Percentiles rank a stretch among this genome's conserved stretches.
These are phyloP conservation scores for Lepidostoma basale DNA, from an alignment of 1,140 invertebrate genomes.

Conservation along the genomic window DNA sequence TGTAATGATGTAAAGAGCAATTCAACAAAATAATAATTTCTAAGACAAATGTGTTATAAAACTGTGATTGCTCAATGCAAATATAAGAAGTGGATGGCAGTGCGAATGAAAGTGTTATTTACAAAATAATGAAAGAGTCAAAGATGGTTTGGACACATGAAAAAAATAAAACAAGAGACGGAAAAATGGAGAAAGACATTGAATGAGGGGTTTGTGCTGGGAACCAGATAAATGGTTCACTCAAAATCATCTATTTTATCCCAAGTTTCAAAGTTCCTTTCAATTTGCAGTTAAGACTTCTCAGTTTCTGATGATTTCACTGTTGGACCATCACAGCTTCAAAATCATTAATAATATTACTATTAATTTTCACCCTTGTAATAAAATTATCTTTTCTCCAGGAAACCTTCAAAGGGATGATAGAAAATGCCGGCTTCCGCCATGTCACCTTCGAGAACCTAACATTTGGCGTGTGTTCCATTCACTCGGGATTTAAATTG, in stretches of 20 bases:
- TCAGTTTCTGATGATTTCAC: background rate
- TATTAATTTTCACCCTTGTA: background rate
- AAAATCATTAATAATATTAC: background rate
- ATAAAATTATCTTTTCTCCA: conserved; percentile 50
- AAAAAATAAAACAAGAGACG: no score
- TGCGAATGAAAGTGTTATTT: no score
- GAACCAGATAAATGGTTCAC: background rate
- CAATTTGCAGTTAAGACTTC: background rate
- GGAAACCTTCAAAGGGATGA: conserved; percentile 89
- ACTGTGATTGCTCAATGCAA: background rate
- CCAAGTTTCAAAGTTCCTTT: background rate
- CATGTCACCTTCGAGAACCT: conserved; percentile 89
- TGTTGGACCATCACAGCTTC: background rate
- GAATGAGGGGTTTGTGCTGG: background rate
- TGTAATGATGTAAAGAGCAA: no score
- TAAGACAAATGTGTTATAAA: background rate
- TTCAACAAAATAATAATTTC: no score
- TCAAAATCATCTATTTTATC: background rate
- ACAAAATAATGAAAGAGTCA: no score
- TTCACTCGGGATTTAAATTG: conserved; percentile 93
- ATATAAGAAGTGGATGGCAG: background rate
- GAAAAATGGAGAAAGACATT: no score
- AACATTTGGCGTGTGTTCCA: conserved; percentile 86
- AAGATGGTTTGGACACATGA: no score
- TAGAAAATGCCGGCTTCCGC: conserved; percentile 84